phyloP scores from a whole-genome alignment of 1,140 invertebrate species.

The Sycobia sp. region DNA sequence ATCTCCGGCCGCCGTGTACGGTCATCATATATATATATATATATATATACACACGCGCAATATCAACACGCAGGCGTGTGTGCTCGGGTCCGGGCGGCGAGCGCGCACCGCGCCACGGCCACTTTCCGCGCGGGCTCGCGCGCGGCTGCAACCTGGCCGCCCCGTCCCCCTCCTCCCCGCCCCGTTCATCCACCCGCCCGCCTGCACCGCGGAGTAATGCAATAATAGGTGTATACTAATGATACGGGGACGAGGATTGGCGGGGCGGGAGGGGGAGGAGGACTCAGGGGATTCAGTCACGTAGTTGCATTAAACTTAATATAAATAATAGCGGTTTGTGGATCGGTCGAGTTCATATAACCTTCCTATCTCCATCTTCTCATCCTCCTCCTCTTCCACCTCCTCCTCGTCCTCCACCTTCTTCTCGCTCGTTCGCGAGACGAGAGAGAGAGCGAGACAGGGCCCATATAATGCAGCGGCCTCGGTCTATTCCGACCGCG shows the following conservation, averaged over 20 bases:
- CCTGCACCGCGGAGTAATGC: slow-evolving; percentile 45
- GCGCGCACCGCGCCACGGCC: too few relatives aligned
- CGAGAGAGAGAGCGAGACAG: too few relatives aligned
- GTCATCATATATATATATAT: slow-evolving; percentile 14
- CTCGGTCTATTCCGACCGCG: slow-evolving; percentile 28
- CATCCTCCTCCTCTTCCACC: slow-evolving; percentile 19
- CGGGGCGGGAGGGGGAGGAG: slow-evolving; percentile 29
- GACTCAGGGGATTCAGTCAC: slow-evolving; percentile 57
- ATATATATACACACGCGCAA: too few relatives aligned
- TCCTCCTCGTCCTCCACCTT: not conserved
- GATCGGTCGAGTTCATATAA: slow-evolving; percentile 54
- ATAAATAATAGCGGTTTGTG: slow-evolving; percentile 64
- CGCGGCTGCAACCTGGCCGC: slow-evolving; percentile 29
- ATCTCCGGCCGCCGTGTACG: not conserved
- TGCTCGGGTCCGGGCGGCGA: not conserved
- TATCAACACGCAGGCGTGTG: slow-evolving; percentile 18
- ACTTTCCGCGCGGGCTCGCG: not conserved
- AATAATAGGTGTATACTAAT: slow-evolving; percentile 64
- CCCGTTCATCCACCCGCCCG: too few relatives aligned
- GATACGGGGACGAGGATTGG: slow-evolving; percentile 52
- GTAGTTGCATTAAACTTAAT: slow-evolving; percentile 65
- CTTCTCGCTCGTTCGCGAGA: slow-evolving; percentile 24
- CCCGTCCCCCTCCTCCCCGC: too few relatives aligned
- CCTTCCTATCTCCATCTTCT: slow-evolving; percentile 58
- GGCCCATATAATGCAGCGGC: slow-evolving; percentile 55